Evolutionary conservation across 2,888 invertebrate species (phyloP).

Genomic region (Imbricaverruca yamaguchii): DNA sequence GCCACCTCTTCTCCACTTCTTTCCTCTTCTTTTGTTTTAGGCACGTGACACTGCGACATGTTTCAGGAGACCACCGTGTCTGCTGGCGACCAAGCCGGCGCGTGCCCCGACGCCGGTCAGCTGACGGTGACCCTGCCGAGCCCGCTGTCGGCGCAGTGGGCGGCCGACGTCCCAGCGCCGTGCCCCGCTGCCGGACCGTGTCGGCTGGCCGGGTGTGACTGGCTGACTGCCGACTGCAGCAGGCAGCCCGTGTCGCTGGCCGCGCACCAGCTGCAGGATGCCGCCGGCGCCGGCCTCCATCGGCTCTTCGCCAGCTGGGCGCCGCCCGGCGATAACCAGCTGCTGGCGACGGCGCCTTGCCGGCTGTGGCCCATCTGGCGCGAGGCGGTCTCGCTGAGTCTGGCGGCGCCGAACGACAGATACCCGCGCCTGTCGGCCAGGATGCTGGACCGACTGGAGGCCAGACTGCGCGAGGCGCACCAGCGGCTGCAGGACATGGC

Average conservation of each 20-base stretch:
- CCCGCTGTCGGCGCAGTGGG: too few species aligned
- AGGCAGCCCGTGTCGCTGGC: too few species aligned
- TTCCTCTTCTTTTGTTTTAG: too few species aligned
- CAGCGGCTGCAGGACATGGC: background rate
- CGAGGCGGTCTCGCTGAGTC: background rate
- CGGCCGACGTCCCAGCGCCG: too few species aligned
- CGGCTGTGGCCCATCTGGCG: background rate
- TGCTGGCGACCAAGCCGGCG: too few species aligned
- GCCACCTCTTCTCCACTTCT: too few species aligned
- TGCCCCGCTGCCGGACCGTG: too few species aligned
- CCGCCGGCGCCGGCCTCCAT: too few species aligned
- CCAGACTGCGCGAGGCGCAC: background rate
- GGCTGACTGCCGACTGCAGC: too few species aligned
- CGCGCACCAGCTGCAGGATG: too few species aligned
- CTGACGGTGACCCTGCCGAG: background rate
- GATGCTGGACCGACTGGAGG: background rate
- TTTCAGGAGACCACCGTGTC: background rate
- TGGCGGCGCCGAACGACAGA: background rate
- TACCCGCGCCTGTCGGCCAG: background rate
- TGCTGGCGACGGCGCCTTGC: background rate
- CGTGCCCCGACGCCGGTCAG: background rate
- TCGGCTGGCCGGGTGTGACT: too few species aligned
- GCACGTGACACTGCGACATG: background rate
- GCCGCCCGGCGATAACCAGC: background rate
- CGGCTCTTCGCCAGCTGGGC: background rate